A percentile compares a stretch with the other conserved stretches of the same genome.
phyloP scores from a whole-genome alignment of 23 tunicate genomes.

The Ciona savignyi region DNA sequence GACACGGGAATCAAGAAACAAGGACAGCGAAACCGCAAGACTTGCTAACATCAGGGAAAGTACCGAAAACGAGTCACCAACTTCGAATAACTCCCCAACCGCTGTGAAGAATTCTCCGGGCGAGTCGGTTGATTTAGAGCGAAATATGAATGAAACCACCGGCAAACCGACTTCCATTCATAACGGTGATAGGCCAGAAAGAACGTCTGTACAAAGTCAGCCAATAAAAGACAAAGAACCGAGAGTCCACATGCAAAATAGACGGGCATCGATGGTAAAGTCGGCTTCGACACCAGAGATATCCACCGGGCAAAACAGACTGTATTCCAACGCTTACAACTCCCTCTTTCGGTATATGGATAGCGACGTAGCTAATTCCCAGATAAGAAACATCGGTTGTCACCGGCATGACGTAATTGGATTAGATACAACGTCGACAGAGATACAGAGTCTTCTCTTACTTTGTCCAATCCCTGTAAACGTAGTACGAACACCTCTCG shows the following conservation, averaged over 20 bases:
- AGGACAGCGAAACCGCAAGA: background rate
- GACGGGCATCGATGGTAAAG: conserved; percentile 1
- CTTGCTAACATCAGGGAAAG: background rate
- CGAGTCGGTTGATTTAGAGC: background rate
- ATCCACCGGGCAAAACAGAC: conserved; percentile 3
- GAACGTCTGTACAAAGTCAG: background rate
- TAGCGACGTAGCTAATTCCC: background rate
- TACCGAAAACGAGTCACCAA: no score
- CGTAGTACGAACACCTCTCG: conserved; percentile 19
- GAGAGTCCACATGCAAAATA: background rate
- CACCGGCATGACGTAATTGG: conserved; percentile 3
- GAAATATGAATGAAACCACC: background rate
- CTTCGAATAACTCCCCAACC: background rate
- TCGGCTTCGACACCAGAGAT: conserved; percentile 38
- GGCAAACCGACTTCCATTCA: background rate
- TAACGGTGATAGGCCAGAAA: no score
- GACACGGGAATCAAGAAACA: no score
- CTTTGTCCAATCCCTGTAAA: conserved; percentile 28
- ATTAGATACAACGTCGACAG: background rate
- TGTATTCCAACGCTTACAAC: conserved; percentile 13
- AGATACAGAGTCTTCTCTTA: background rate
- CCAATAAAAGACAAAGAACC: background rate
- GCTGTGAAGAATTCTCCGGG: background rate
- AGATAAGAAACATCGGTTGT: background rate
- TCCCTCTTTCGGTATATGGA: conserved; percentile 17